A percentile compares a stretch with the other conserved stretches of the same genome.
Evolutionary conservation across 2,797 vertebrate species (phyloP).

Genomic region (Philypnodon macrostomus): DNA sequence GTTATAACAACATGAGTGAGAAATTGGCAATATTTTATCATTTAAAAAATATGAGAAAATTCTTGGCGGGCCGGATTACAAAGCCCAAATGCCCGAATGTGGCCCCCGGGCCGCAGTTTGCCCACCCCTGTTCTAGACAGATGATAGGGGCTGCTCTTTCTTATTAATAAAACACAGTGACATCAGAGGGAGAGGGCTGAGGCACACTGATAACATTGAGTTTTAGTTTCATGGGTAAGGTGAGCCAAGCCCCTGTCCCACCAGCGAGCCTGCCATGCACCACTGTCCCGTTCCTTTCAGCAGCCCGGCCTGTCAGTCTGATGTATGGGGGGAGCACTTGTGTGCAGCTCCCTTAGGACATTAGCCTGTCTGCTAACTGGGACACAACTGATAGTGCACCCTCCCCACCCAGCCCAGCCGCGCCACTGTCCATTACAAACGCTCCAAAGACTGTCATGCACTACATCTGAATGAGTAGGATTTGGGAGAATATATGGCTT

Average conservation of each 20-base stretch:
- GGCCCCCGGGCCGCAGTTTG: no score
- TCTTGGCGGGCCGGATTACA: no score
- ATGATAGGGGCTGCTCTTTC: constrained; percentile 48
- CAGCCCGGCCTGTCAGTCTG: constrained; percentile 69
- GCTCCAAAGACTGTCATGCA: constrained; percentile 42
- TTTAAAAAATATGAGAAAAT: no score
- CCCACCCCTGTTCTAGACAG: constrained; percentile 63
- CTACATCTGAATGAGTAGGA: constrained; percentile 16
- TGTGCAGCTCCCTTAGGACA: constrained; percentile 55
- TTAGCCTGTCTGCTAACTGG: constrained; percentile 73
- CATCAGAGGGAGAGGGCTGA: constrained; percentile 63
- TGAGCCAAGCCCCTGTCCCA: constrained; percentile 49
- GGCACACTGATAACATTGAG: constrained; percentile 61
- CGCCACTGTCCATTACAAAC: constrained; percentile 45
- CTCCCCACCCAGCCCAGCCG: constrained; percentile 35
- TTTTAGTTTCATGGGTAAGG: constrained; percentile 63
- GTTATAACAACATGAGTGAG: no score
- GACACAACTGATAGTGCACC: constrained; percentile 71
- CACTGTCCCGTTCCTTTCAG: constrained; percentile 56
- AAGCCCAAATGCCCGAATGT: no score
- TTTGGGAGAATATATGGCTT: constrained; percentile 41
- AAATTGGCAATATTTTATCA: no score
- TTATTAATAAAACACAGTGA: constrained; percentile 66
- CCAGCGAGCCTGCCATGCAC: constrained; percentile 31
- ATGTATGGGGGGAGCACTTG: constrained; percentile 66